These are phyloP conservation scores for Palythoa grandis DNA, from an alignment of 92 coral and sea anemone genomes.

Conservation along the genomic window DNA sequence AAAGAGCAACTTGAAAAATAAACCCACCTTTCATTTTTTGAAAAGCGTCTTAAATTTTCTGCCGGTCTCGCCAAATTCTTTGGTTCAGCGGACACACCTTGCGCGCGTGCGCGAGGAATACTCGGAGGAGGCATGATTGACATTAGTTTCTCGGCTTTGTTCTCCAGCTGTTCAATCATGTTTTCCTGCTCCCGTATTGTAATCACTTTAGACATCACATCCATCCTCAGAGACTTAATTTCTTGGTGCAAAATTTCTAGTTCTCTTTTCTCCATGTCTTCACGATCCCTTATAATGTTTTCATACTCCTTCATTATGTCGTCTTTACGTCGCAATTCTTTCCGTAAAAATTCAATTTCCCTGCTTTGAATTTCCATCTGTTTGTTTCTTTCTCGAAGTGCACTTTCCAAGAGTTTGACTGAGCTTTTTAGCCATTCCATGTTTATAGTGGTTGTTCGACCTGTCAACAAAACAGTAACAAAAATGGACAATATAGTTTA, in stretches of 20 bases:
- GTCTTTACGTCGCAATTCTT: slow-evolving; percentile 93
- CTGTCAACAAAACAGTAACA: slow-evolving; percentile 25
- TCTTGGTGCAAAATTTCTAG: slow-evolving; percentile 84
- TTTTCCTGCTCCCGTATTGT: slow-evolving; percentile 93
- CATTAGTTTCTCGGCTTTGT: slow-evolving; percentile 95
- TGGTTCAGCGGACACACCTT: slow-evolving; percentile 99
- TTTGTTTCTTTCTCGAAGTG: slow-evolving; percentile 91
- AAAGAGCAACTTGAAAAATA: not conserved
- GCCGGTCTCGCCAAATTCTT: slow-evolving; percentile 37
- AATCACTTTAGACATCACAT: slow-evolving; percentile 88
- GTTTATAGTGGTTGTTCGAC: slow-evolving; percentile 83
- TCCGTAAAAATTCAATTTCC: slow-evolving; percentile 90
- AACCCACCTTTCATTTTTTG: slow-evolving; percentile 77
- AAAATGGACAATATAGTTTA: too few species aligned
- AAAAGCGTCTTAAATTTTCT: slow-evolving; percentile 55
- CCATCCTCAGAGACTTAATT: slow-evolving; percentile 76
- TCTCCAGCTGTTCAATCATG: slow-evolving; percentile 81
- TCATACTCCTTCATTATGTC: slow-evolving; percentile 94
- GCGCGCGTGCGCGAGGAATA: slow-evolving; percentile 93
- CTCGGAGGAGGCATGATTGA: slow-evolving; percentile 88
- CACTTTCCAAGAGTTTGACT: slow-evolving; percentile 82
- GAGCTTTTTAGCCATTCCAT: slow-evolving; percentile 95
- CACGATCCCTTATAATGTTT: slow-evolving; percentile 82
- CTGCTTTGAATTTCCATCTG: slow-evolving; percentile 94
- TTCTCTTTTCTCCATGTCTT: slow-evolving; percentile 90